phyloP scores from a whole-genome alignment of 2,797 vertebrate genomes.

The Yasuhikotakia modesta region DNA sequence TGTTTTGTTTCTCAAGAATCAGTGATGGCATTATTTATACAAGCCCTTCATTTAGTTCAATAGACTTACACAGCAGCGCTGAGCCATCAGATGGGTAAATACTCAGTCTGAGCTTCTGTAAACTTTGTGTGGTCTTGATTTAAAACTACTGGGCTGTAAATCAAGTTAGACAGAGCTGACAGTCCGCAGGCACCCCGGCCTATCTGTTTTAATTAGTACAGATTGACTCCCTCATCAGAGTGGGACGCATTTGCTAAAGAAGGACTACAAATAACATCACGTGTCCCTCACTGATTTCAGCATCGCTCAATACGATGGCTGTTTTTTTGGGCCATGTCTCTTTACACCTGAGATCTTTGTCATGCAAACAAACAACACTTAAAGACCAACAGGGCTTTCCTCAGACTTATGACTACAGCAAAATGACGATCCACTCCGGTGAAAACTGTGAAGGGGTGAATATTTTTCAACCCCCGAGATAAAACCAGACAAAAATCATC shows the following conservation, averaged over 20 bases:
- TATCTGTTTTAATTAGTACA: slow-evolving; percentile 62
- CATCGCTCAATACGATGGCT: slow-evolving; percentile 6
- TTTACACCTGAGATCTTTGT: no score
- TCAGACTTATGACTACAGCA: slow-evolving; percentile 43
- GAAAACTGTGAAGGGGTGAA: slow-evolving; percentile 57
- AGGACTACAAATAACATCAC: slow-evolving; percentile 37
- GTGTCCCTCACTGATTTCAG: slow-evolving; percentile 10
- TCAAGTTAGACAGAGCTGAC: slow-evolving; percentile 57
- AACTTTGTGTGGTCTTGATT: slow-evolving; percentile 54
- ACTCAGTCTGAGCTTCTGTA: slow-evolving; percentile 54
- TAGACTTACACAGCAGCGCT: not conserved
- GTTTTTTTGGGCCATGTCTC: slow-evolving; percentile 24
- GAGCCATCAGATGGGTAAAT: slow-evolving; percentile 38
- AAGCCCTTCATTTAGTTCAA: not conserved
- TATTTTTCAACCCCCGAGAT: slow-evolving; percentile 64
- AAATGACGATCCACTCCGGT: slow-evolving; percentile 56
- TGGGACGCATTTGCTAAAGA: slow-evolving; percentile 49
- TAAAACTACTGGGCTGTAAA: slow-evolving; percentile 51
- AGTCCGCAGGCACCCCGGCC: slow-evolving; percentile 57
- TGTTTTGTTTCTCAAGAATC: not conserved
- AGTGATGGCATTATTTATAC: not conserved
- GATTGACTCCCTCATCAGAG: slow-evolving; percentile 55
- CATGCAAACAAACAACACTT: slow-evolving; percentile 18
- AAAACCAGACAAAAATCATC: slow-evolving; percentile 62
- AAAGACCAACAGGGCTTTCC: slow-evolving; percentile 46